Percentiles rank a stretch among this genome's conserved stretches.
These are phyloP conservation scores for Oxyura jamaicensis DNA, from an alignment of 2,113 vertebrate genomes.

Conservation along the genomic window DNA sequence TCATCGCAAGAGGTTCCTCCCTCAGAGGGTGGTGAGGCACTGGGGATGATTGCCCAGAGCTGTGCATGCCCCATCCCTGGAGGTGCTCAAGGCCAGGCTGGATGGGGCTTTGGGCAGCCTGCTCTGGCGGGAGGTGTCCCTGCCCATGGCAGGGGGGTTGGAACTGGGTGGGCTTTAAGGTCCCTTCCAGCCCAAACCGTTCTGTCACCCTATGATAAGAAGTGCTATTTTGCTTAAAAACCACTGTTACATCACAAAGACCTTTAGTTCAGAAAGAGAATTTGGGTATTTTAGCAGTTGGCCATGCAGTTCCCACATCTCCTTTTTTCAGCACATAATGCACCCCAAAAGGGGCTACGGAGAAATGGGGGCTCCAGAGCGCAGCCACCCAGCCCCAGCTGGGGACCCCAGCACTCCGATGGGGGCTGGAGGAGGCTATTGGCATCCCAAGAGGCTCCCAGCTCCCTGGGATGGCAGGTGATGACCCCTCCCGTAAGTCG, in stretches of 20 bases:
- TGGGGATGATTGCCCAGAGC: too few relatives aligned
- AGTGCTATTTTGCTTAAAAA: background rate
- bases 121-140: too few relatives aligned
- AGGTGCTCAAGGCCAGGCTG: too few relatives aligned
- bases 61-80: too few relatives aligned
- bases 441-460: fast-evolving
- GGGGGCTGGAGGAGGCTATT: background rate
- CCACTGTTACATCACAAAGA: too few relatives aligned
- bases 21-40: too few relatives aligned
- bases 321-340: background rate
- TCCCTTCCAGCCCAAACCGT: too few relatives aligned
- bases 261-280: fast-evolving
- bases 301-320: background rate
- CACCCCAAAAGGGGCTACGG: background rate
- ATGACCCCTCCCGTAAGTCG: fast-evolving
- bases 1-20: too few relatives aligned
- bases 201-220: too few relatives aligned
- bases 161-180: too few relatives aligned
- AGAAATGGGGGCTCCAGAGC: background rate
- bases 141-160: too few relatives aligned
- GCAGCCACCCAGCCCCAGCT: background rate
- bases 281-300: fast-evolving
- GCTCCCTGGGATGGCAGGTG: fast-evolving
- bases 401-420: fast-evolving
- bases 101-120: too few relatives aligned